Base-by-base conservation (phyloP, 2,797 vertebrate species). In the Australoheros facetus region DNA sequence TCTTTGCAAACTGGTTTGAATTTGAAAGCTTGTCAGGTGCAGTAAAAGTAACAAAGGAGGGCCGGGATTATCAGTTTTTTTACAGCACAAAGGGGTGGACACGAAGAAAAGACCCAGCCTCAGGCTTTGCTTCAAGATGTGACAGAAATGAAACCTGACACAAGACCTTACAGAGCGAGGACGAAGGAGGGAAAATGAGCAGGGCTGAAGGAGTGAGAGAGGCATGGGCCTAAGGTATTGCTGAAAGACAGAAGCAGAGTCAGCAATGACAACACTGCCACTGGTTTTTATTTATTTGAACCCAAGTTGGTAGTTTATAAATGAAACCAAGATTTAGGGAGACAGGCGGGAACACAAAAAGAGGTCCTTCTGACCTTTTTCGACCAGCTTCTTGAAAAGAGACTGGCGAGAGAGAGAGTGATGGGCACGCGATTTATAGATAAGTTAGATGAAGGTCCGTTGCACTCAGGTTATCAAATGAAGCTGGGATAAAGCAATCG, bases 51-150 rank as follows among this genome's bases (percentile, higher is more conserved):
- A 54, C 13, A 42, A 1, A 62, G 14, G 21, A 28, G 51, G 39
- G 16, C 8, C 3, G 8, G 34, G 14, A 48, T 51, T 51, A 51
- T 69, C 7, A 1, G 12, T 7, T 21, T 39, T 39, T 54, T 39
- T 60, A 23, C 12, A 5, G 58, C 2, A 13, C 7, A 57, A 51
- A 34, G 51, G 6, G 30, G 14, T 37, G n/a, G 32, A 11, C 32
- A 19, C 7, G 54, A 42, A 30, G 53, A 73, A 70, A 80, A 77
- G 37, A 26, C 4, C 4, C 10, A 45, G 48, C 81, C 53, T 3
- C 30, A 16, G 79, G 84, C 71, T 73, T 86, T 57, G 64, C 75
- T 86, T 84, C 14, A n/a, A 73, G 71, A 84, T 75, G 78, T 83
- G 60, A 84, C 75, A 72, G 55, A 80, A 80, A 92, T 79, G 1